Base-by-base conservation (phyloP, 2,113 vertebrate genomes). In the Cavia porcellus region DNA sequence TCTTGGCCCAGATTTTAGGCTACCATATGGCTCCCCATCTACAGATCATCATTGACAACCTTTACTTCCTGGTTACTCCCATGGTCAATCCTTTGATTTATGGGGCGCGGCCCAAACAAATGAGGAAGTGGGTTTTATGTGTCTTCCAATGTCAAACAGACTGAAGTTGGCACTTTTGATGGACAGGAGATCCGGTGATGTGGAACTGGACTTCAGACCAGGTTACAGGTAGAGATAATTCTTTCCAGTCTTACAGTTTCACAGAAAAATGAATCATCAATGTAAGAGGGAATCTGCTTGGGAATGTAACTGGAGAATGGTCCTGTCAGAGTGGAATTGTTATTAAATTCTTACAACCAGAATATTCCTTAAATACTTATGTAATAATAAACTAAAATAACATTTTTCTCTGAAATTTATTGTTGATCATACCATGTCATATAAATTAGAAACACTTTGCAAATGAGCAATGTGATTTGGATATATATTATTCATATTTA, bases 11-110 rank as follows among this genome's bases (percentile, higher is more conserved):
- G 30, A n/a, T 93, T 68, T 98, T 98, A 1, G 95, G 97, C 0
- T 86, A 4, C 1, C 35, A 1, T 7, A 9, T 98, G 59, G 61
- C 97, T 28, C 74, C 8, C 3, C 9, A 83, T 3, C 0, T 94
- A 13, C 98, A 95, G 77, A 97, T 97, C 7, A 95, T 97, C 7
- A 96, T 96, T 92, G 96, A 97, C 92, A 98, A 55, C 86, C 92
- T 98, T 0, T 95, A 96, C 0, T 93, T 98, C 77, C 87, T 98
- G 22, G 3, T 97, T 45, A 97, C 97, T 0, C 98, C 94, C 0
- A 82, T 97, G 95, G 88, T 96, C 10, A 97, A 96, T 50, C 98
- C 98, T 0, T 0, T 93, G 0, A 96, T 97, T 83, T 96, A 91
- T 0, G 92, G 91, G 0, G 81, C 61, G 28, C 10, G 70, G 9